Evolutionary conservation across 2,113 vertebrate species (phyloP), one percentile per base, ranked within the genome.

Genomic region (Elephantulus edwardii): DNA sequence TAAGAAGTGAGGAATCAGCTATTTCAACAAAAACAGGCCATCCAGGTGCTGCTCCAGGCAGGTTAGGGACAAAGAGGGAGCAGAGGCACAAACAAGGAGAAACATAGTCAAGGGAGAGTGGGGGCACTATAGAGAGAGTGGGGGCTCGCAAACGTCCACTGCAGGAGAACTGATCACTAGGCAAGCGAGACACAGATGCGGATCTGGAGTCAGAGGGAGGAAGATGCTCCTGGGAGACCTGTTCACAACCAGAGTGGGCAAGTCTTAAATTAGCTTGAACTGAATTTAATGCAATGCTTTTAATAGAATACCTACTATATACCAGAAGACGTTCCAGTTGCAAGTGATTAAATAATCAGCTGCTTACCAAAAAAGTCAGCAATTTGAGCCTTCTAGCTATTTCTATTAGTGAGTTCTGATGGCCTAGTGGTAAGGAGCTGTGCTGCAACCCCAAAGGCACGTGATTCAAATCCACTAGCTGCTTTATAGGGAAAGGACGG

Each of bases 1-100:
- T 66, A 83, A 42, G 26, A 91, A 74, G n/a, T 70, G 92, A 78
- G 33, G 33, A 94, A 91, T 82, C 70, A 90, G 77, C 83, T 86
- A 30, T 91, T 85, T 83, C 42, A 13, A 64, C 42, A 13, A 64
- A 94, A 84, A 40, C 66, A 12, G 2, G 44, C 28, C 48, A 38
- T 74, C 74, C 46, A n/a, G 16, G 38, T 30, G 54, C 75, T 46
- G 17, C 58, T 88, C 30, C 16, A 11, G 38, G 76, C 28, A 88
- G 22, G 68, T 38, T 38, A 72, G 77, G 40, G 50, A 64, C 56
- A 33, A 38, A 54, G 70, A 70, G 0, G 35, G 9, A 50, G 35
- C 7, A 82, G 44, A 20, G 28, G 2, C 26, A 22, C 19, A 72
- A 14, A 56, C 28, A 44, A 42, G 85, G 2, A 74, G 14, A 74